Evolutionary conservation across 35 echinoderm and acorn worm species (phyloP), one percentile per base, ranked within the genome.

Genomic region (Apostichopus parvimensis): DNA sequence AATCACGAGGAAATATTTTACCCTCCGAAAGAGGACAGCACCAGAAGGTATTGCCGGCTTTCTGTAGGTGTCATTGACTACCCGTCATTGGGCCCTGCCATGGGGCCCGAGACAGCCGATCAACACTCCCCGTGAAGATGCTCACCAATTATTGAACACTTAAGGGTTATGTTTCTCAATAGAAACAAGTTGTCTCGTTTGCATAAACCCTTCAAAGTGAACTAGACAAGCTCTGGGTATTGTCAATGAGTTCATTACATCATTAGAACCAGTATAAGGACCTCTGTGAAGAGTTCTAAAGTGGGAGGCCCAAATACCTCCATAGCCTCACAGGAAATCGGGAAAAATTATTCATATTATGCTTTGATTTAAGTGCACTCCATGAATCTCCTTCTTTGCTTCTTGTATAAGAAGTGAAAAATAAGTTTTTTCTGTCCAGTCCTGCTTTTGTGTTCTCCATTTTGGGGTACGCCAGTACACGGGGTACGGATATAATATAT

Each of bases 161-260:
- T 84, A 59, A 84, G 81, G 81, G 57, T 84, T 84, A 59, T 84
- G 81, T 84, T 84, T 84, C 81, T 59, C 55, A 56, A 84, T 59
- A 84, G 81, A 84, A 84, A 84, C 81, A 84, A 84, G 81, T 84
- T 84, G 81, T 84, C 81, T 84, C 57, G 13, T 84, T 84, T 84
- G 81, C 81, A 84, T 84, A 84, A 84, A 84, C 81, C 81, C 81
- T 84, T 84, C 81, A 84, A 84, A 84, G 81, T 84, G 55, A 84
- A 84, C 55, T 84, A 84, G 54, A 84, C 81, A 84, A 75, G 55
- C 24, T 84, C 81, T 84, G 54, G 81, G 81, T 84, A 18, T 75
- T 59, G 81, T 84, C 81, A 84, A 58, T 84, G 56, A 56, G 55
- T 84, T 84, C 81, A 84, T 84, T 59, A 84, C 81, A 58, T 84